Percentiles rank a stretch among this genome's conserved stretches.
These are phyloP conservation scores for Noctua janthina DNA, from an alignment of 2,888 invertebrate genomes.

Conservation along the genomic window DNA sequence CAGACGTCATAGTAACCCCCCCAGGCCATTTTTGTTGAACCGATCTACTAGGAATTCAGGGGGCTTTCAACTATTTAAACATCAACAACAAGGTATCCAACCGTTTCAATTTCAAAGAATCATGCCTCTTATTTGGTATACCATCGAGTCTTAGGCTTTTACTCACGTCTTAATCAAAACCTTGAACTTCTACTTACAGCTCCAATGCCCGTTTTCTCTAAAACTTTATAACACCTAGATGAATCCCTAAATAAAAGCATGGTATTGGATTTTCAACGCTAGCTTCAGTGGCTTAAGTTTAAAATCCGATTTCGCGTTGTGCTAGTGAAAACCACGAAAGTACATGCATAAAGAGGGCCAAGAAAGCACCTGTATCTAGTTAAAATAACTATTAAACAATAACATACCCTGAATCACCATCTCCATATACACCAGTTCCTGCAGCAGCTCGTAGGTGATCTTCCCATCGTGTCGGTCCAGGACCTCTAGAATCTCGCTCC, in stretches of 20 bases:
- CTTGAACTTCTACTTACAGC: neutral
- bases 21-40: neutral
- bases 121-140: neutral
- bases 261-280: no score
- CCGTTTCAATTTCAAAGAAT: neutral
- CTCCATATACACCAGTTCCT: conserved; percentile 90
- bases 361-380: no score
- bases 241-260: neutral
- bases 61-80: neutral
- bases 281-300: no score
- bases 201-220: neutral
- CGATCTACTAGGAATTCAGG: neutral
- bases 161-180: neutral
- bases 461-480: conserved; percentile 79
- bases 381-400: neutral
- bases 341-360: no score
- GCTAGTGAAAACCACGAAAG: no score
- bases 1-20: no score
- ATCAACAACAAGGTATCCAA: neutral
- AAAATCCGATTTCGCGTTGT: no score
- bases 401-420: conserved; percentile 89
- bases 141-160: neutral
- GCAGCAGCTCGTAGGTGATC: conserved; percentile 87
- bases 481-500: conserved; percentile 85
- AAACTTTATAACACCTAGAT: neutral